Evolutionary conservation across 1,140 invertebrate genomes (phyloP).

Genomic region (Hypothenemus hampei): DNA sequence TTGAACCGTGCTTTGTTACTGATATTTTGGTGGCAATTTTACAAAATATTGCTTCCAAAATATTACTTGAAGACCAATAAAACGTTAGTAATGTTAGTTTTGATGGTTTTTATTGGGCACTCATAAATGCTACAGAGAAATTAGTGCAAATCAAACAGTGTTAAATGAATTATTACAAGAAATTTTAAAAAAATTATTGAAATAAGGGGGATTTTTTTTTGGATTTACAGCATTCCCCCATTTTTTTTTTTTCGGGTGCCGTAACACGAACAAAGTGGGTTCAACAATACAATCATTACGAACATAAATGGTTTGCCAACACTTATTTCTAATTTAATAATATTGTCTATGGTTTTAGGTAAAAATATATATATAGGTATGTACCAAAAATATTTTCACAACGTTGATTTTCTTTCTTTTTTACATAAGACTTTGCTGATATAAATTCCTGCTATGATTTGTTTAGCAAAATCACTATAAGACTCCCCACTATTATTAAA

Average conservation of each 20-base stretch:
- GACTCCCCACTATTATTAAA: too few relatives aligned
- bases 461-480: too few relatives aligned
- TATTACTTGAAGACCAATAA: slow-evolving; percentile 25
- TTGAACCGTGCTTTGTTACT: slow-evolving; percentile 46
- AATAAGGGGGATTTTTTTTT: too few relatives aligned
- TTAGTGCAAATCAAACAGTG: slow-evolving; percentile 44
- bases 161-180: background rate
- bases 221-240: slow-evolving; percentile 7
- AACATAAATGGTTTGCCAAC: too few relatives aligned
- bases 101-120: slow-evolving; percentile 56
- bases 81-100: slow-evolving; percentile 45
- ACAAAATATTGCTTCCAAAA: too few relatives aligned
- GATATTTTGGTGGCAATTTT: slow-evolving; percentile 21
- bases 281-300: too few relatives aligned
- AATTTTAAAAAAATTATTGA: too few relatives aligned
- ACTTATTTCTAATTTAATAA: too few relatives aligned
- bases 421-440: too few relatives aligned
- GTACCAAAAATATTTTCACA: slow-evolving; percentile 25
- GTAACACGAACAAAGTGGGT: too few relatives aligned
- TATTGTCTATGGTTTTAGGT: slow-evolving; percentile 18
- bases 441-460: too few relatives aligned
- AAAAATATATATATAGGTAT: slow-evolving; percentile 24
- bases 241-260: too few relatives aligned
- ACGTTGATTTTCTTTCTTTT: slow-evolving; percentile 8
- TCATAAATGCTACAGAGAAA: slow-evolving; percentile 42